Percentiles rank a stretch among this genome's conserved stretches.
Conservation (phyloP, 1,140 invertebrate species). For the Hylyphantes graminicola region DNA sequence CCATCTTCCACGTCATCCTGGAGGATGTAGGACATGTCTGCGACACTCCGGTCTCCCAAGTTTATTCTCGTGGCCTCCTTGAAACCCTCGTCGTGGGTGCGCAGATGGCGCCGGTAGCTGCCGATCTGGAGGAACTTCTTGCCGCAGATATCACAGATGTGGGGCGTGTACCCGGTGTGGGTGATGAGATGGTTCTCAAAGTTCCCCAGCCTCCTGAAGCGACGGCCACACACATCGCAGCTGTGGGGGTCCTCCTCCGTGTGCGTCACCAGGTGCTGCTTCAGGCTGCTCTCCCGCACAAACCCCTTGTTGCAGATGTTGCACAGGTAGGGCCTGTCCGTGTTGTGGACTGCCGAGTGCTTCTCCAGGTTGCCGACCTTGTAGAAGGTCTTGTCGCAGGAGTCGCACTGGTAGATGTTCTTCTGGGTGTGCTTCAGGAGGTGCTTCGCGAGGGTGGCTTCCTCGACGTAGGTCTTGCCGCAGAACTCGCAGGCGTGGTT, state of each 20-base stretch:
- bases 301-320: conserved; percentile 51
- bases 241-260: conserved; percentile 45
- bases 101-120: conserved; percentile 47
- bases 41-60: conserved; percentile 3
- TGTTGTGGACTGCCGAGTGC: conserved; percentile 41
- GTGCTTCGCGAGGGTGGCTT: conserved; percentile 36
- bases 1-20: conserved; percentile 45
- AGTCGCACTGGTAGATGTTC: conserved; percentile 42
- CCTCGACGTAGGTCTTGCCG: conserved; percentile 49
- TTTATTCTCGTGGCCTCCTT: conserved; percentile 43
- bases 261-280: conserved; percentile 45
- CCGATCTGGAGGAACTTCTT: conserved; percentile 50
- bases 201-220: conserved; percentile 45
- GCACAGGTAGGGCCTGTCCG: conserved; percentile 35
- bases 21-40: conserved; percentile 26
- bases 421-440: conserved; percentile 47
- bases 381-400: conserved; percentile 54
- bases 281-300: conserved; percentile 44
- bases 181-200: conserved; percentile 58
- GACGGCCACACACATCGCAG: conserved; percentile 47
- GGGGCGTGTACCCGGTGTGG: conserved; percentile 55
- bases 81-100: conserved; percentile 23
- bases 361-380: conserved; percentile 54
- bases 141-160: conserved; percentile 49
- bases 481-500: conserved; percentile 44